Evolutionary conservation across 2,888 invertebrate genomes (phyloP).

Genomic region (Nemotelus nigrinus): DNA sequence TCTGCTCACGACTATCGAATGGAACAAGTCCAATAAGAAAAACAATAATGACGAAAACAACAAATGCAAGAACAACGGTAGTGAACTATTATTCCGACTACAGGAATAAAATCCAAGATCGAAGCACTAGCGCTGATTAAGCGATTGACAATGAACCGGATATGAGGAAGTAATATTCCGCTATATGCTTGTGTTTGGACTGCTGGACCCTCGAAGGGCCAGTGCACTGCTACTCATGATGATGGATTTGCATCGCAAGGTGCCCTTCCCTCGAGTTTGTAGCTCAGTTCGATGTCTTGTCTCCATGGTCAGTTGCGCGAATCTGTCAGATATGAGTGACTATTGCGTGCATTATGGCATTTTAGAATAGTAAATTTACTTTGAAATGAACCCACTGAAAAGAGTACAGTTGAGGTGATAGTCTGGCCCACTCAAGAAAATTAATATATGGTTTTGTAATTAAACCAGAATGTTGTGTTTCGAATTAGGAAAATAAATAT

Average conservation of each 20-base stretch:
- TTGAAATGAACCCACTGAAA: not conserved
- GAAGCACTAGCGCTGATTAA: conserved; percentile 49
- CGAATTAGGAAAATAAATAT: too few relatives aligned
- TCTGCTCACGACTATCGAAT: conserved; percentile 35
- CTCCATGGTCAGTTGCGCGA: conserved; percentile 33
- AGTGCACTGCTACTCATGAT: too few relatives aligned
- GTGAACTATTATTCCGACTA: conserved; percentile 15
- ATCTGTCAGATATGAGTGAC: conserved; percentile 10
- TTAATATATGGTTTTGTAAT: too few relatives aligned
- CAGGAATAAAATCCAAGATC: conserved; percentile 46
- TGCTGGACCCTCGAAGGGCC: not conserved
- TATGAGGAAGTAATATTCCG: conserved; percentile 52
- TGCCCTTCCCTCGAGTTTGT: not conserved
- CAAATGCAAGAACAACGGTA: not conserved
- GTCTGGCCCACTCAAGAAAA: not conserved
- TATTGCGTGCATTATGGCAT: conserved; percentile 25
- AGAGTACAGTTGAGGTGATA: not conserved
- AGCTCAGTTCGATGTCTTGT: not conserved
- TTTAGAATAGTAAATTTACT: conserved; percentile 23
- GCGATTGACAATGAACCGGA: conserved; percentile 50
- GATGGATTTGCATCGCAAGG: not conserved
- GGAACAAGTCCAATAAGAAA: conserved; percentile 39
- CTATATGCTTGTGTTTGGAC: not conserved
- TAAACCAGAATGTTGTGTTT: too few relatives aligned
- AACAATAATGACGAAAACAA: conserved; percentile 22